Evolutionary conservation across 2,113 vertebrate genomes (phyloP), one percentile per base, ranked within the genome.

Genomic region (Brachypteracias leptosomus): DNA sequence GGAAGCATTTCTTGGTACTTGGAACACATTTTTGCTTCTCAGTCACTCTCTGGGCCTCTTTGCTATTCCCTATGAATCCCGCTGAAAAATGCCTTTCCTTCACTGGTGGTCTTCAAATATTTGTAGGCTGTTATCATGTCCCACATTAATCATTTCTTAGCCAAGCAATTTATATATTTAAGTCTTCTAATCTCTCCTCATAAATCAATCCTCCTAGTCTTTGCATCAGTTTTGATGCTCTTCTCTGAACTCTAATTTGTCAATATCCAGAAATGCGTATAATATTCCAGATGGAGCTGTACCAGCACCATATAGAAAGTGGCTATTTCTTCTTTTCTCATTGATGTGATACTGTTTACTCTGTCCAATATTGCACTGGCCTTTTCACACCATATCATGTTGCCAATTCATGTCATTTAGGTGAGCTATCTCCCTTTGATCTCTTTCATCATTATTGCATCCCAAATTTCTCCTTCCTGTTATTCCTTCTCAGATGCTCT

Each of bases 101-200:
- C 70, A 78, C 66, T 0, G 36, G 54, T 90, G 80, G 83, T 93
- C 85, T 95, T 96, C 88, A 92, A 78, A 67, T 96, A 92, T 89
- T 92, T 71, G 61, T 78, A 92, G 44, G 36, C 68, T 84, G 65
- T 94, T 86, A 85, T 75, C 49, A n/a, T 75, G 80, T 90, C 58
- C 58, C 38, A 18, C 74, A 87, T 95, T 85, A 93, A 91, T 91
- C 3, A 94, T 95, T 86, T 96, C 62, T 89, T 85, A 89, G 70
- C 52, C 28, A 74, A 90, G 61, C 22, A 78, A 89, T 89, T 94
- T 81, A 92, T 93, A 52, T 94, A 90, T 93, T 95, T 95, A 90
- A 73, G 70, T 93, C 70, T 86, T 93, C 49, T 68, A 85, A 87
- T 93, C 28, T 94, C 33, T 78, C 16, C 54, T 94, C 73, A 92